Base-by-base conservation (phyloP, 2,888 invertebrate genomes). In the Dryocosmus kuriphilus region DNA sequence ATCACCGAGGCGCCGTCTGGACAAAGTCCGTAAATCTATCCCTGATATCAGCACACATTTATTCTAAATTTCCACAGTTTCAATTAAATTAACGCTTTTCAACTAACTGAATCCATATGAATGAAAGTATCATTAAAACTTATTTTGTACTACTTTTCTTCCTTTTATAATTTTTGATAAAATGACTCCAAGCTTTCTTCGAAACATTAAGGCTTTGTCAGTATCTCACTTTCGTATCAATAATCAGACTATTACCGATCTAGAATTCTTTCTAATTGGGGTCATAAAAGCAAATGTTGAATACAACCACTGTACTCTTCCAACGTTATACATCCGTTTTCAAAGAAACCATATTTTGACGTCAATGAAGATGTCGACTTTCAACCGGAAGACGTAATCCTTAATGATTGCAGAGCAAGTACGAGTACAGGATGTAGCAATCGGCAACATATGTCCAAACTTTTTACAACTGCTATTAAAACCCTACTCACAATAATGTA, bases 361-460 rank as follows among this genome's bases (percentile, higher is more conserved):
- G 32, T 63, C 32, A 57, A 14, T 32, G 27, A 51, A 55, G 55
- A 24, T 32, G 51, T 55, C 51, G 32, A 73, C 51, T 22, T 55
- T 51, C 30, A 73, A 73, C 46, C 55, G 73, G 73, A 73, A 73
- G 51, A 71, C 71, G 38, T 71, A 63, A 63, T 63, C 63, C 63
- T 63, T 62, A 27, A 62, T 62, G 30, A 30, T 62, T 63, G 30
- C 63, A 35, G 63, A 32, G 63, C n/a, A n/a, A 63, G 35, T 63
- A 63, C n/a, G 9, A 63, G 32, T 35, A 63, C 63, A 63, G 63
- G 63, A 63, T 63, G 32, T 63, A 63, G 63, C 24, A n/a, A 51
- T 51, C 51, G 9, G n/a, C 51, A 63, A 63, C 63, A 63, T 63
- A 35, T 63, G 63, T 35, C 30, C 32, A 63, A 32, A 63, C 35